phyloP scores from a whole-genome alignment of 2,113 vertebrate species.

The Elephas maximus region DNA sequence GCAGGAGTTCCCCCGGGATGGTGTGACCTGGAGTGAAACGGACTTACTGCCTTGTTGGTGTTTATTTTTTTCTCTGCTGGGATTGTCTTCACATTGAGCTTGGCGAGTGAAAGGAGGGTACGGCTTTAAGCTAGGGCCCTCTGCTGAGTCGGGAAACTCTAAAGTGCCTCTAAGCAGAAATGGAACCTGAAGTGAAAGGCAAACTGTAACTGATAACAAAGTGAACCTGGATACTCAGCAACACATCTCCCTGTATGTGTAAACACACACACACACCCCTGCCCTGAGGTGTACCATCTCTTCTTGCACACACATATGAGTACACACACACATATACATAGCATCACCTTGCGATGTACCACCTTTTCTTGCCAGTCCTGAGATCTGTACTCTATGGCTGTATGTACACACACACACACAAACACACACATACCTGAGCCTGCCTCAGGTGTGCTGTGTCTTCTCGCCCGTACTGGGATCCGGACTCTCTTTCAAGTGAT shows the following conservation, averaged over 20 bases:
- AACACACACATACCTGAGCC: not conserved
- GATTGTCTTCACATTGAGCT: not conserved
- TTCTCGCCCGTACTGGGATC: not conserved
- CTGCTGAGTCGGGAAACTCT: not conserved
- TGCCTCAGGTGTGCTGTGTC: not conserved
- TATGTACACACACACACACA: too few relatives aligned
- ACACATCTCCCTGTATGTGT: not conserved
- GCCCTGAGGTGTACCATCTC: not conserved
- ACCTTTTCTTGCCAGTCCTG: not conserved
- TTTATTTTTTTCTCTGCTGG: not conserved
- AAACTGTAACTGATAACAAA: not conserved
- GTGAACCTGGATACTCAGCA: not conserved
- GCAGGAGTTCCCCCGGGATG: not conserved
- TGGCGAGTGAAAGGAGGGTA: not conserved
- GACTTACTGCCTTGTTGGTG: not conserved
- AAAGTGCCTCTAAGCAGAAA: not conserved
- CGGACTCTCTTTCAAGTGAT: not conserved
- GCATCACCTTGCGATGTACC: not conserved
- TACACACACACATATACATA: not conserved
- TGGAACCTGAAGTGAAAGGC: not conserved
- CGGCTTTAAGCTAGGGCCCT: not conserved
- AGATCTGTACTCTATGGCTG: not conserved
- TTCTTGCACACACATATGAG: not conserved
- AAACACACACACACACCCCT: accelerated
- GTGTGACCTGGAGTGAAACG: not conserved